phyloP scores from a whole-genome alignment of 2,888 invertebrate genomes.

The Acrobasis suavella region DNA sequence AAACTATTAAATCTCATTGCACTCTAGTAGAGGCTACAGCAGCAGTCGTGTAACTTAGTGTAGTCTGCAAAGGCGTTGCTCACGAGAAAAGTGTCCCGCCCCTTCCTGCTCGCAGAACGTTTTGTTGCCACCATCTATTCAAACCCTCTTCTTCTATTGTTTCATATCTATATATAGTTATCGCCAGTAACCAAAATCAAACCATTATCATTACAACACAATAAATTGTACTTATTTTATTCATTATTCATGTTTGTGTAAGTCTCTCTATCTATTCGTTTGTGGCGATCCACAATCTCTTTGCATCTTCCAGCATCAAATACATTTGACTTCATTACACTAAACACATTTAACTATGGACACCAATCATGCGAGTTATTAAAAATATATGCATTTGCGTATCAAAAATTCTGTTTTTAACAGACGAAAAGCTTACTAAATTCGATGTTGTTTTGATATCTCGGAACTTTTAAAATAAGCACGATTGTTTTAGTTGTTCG shows the following conservation, averaged over 20 bases:
- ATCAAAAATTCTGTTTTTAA: neutral
- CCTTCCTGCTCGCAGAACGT: conserved; percentile 13
- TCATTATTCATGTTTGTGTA: neutral
- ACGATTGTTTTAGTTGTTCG: too few species aligned
- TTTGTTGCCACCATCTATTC: neutral
- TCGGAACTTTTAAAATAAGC: too few species aligned
- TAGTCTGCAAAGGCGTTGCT: neutral
- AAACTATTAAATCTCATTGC: conserved; percentile 8
- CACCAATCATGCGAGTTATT: conserved; percentile 17
- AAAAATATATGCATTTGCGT: neutral
- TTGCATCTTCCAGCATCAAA: neutral
- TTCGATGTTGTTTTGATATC: too few species aligned
- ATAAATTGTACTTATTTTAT: neutral
- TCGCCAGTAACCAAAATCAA: neutral
- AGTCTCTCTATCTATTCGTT: neutral
- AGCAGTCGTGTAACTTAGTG: neutral
- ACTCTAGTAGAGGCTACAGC: neutral
- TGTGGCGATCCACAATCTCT: neutral
- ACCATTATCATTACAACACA: conserved; percentile 5
- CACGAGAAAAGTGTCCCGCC: neutral
- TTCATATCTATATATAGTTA: neutral
- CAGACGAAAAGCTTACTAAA: too few species aligned
- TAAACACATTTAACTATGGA: conserved; percentile 3
- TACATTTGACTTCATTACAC: neutral
- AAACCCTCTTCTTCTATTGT: neutral